A percentile compares a stretch with the other conserved stretches of the same genome.
Evolutionary conservation across 2,797 vertebrate genomes (phyloP).

Genomic region (Pangasius sanitwongsei): DNA sequence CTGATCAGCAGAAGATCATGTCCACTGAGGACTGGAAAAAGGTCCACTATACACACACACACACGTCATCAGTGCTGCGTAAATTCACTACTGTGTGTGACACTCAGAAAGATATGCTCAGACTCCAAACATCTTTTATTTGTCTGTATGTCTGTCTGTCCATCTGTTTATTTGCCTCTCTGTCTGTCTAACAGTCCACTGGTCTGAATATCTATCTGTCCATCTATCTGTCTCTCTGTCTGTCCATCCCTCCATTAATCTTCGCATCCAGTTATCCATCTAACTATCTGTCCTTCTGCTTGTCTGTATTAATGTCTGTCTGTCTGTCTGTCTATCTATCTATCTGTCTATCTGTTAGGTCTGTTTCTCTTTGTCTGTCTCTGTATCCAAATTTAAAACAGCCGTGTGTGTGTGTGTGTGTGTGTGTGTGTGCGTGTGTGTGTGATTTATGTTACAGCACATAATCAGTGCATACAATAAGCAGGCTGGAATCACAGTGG

Average conservation of each 20-base stretch:
- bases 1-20: slow-evolving; percentile 78
- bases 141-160: neutral
- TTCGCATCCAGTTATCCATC: too few species aligned
- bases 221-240: neutral
- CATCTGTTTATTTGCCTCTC: too few species aligned
- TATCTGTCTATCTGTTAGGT: too few species aligned
- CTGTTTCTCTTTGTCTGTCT: neutral
- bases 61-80: too few species aligned
- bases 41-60: slow-evolving; percentile 69
- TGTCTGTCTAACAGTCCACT: too few species aligned
- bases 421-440: slow-evolving; percentile 7
- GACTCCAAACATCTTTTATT: neutral
- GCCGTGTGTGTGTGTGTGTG: neutral
- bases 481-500: slow-evolving; percentile 80
- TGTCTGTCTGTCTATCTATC: neutral
- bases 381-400: neutral
- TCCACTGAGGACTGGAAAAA: slow-evolving; percentile 91
- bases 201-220: neutral
- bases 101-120: too few species aligned
- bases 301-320: neutral
- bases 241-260: too few species aligned
- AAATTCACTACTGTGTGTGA: too few species aligned
- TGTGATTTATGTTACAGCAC: slow-evolving; percentile 69
- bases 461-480: slow-evolving; percentile 81
- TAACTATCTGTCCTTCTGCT: neutral